Evolutionary conservation across 1,140 invertebrate genomes (phyloP).

Genomic region (Penaeus vannamei): DNA sequence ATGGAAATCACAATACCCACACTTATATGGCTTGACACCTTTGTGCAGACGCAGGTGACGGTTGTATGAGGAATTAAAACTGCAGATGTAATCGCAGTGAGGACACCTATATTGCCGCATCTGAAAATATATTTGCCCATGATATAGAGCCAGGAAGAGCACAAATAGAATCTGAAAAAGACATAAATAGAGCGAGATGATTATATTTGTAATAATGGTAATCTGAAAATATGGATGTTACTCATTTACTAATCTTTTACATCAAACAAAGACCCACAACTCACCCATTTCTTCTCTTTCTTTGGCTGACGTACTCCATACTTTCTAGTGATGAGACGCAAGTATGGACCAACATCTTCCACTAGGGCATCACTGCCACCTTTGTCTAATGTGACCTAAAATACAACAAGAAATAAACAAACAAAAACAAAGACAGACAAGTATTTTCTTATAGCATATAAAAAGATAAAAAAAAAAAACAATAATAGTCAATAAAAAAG

Average conservation of each 20-base stretch:
- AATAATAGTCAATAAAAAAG: too few relatives aligned
- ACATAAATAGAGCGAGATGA: too few relatives aligned
- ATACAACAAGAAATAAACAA: neutral
- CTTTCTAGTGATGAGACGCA: conserved; percentile 32
- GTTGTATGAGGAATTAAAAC: conserved; percentile 51
- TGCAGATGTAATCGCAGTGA: conserved; percentile 53
- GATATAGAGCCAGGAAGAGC: neutral
- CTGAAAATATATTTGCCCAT: conserved; percentile 31
- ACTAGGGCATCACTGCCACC: conserved; percentile 10
- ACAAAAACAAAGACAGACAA: neutral
- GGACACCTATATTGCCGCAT: conserved; percentile 52
- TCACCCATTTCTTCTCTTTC: conserved; percentile 45
- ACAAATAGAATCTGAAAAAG: too few relatives aligned
- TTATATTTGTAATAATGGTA: too few relatives aligned
- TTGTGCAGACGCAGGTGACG: conserved; percentile 48
- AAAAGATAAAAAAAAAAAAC: neutral
- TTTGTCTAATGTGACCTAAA: conserved; percentile 25
- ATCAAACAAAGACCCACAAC: neutral
- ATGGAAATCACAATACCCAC: conserved; percentile 50
- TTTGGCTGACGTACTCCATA: conserved; percentile 48
- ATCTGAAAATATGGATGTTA: too few relatives aligned
- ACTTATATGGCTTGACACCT: conserved; percentile 45
- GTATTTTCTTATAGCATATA: neutral
- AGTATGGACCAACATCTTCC: conserved; percentile 41
- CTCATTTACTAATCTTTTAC: neutral